A percentile compares a stretch with the other conserved stretches of the same genome.
Conservation (phyloP, 2,797 vertebrate species). For the Trichosurus vulpecula region DNA sequence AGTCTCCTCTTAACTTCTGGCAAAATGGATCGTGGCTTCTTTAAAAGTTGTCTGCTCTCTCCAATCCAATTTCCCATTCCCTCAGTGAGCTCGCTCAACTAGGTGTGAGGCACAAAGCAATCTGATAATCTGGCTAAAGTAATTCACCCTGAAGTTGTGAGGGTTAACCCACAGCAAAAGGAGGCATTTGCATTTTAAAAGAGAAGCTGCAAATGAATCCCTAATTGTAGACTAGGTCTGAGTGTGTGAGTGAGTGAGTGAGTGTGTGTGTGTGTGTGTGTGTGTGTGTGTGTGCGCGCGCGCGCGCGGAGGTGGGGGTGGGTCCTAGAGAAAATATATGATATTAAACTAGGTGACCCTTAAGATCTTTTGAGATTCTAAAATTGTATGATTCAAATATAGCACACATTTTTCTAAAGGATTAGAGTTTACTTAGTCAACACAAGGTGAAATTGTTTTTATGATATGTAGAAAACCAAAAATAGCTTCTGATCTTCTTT, state of each 20-base stretch:
- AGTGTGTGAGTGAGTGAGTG: too few species aligned
- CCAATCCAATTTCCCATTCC: neutral
- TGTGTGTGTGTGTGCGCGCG: too few species aligned
- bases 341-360: neutral
- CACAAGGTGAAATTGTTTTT: neutral
- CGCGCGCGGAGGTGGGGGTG: too few species aligned
- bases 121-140: neutral
- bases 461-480: neutral
- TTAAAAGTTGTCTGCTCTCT: neutral
- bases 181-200: neutral
- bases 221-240: neutral
- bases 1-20: neutral
- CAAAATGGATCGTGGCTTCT: neutral
- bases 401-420: neutral
- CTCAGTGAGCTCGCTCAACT: neutral
- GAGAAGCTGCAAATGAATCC: neutral
- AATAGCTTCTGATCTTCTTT: neutral
- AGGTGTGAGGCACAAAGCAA: neutral
- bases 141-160: neutral
- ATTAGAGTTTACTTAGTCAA: neutral
- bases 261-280: too few species aligned
- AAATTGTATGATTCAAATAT: neutral
- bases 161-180: neutral
- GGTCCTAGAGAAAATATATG: neutral
- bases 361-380: neutral